These are phyloP conservation scores for Plebejus melissa DNA, from an alignment of 2,888 invertebrate genomes.

Conservation along the genomic window DNA sequence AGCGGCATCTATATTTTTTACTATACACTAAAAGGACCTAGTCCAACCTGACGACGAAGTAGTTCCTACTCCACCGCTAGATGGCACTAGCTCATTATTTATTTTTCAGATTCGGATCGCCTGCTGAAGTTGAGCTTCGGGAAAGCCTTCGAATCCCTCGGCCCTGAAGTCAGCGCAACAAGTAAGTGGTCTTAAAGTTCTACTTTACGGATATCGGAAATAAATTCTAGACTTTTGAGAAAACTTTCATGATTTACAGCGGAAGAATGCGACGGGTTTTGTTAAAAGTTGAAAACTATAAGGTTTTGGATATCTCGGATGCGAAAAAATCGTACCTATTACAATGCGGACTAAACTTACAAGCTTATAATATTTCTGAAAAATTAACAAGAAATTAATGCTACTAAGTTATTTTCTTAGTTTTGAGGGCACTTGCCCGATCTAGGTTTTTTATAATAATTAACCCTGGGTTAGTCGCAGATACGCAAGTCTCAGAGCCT, in stretches of 20 bases:
- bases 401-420: too few species aligned
- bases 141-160: constrained; percentile 80
- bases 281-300: neutral
- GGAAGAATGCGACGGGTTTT: neutral
- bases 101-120: constrained; percentile 71
- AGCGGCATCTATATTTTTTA: constrained; percentile 41
- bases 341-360: too few species aligned
- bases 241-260: constrained; percentile 20
- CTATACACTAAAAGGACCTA: neutral
- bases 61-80: constrained; percentile 36
- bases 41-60: neutral
- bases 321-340: neutral
- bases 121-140: constrained; percentile 73
- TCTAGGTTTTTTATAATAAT: too few species aligned
- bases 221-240: neutral
- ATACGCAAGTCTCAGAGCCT: too few species aligned
- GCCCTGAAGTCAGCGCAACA: constrained; percentile 86
- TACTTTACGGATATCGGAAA: neutral
- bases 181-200: constrained; percentile 75
- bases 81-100: constrained; percentile 43
- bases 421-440: too few species aligned
- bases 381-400: too few species aligned
- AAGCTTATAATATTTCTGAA: too few species aligned
- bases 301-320: neutral
- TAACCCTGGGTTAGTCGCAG: too few species aligned